Conservation (phyloP, 2,888 invertebrate genomes). For the Dryobotodes eremita region DNA sequence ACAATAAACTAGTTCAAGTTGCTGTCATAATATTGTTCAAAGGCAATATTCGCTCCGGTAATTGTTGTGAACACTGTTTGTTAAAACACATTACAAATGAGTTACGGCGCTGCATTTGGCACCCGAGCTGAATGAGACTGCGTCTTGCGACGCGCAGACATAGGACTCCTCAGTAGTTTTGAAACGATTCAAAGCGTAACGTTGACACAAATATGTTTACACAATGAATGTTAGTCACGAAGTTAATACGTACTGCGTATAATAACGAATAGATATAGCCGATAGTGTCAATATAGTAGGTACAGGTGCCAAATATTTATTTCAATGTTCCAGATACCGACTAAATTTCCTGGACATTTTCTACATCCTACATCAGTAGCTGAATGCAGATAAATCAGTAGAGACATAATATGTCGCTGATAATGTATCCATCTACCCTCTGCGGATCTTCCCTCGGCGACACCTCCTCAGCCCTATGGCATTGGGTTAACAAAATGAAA, state of each 20-base stretch:
- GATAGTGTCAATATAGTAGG: neutral
- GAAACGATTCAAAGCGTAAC: constrained; percentile 50
- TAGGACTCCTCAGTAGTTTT: constrained; percentile 57
- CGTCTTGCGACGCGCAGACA: constrained; percentile 69
- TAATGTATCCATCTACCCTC: neutral
- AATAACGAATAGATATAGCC: neutral
- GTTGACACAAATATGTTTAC: constrained; percentile 30
- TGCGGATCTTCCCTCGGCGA: neutral
- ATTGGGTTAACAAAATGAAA: constrained; percentile 10
- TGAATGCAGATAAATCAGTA: neutral
- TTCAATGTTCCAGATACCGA: neutral
- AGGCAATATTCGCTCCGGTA: constrained; percentile 70
- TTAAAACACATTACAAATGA: constrained; percentile 78
- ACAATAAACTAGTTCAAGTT: constrained; percentile 49
- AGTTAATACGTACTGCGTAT: neutral
- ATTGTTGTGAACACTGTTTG: constrained; percentile 70
- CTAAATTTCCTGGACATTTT: neutral
- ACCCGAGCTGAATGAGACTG: constrained; percentile 71
- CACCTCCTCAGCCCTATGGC: neutral
- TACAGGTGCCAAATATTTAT: neutral
- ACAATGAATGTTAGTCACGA: constrained; percentile 15
- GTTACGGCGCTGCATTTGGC: constrained; percentile 82
- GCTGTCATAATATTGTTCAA: constrained; percentile 63
- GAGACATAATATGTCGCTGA: neutral
- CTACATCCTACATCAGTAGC: neutral